Conservation (phyloP, 1,140 invertebrate genomes). For the Bombus haemorrhoidalis region DNA sequence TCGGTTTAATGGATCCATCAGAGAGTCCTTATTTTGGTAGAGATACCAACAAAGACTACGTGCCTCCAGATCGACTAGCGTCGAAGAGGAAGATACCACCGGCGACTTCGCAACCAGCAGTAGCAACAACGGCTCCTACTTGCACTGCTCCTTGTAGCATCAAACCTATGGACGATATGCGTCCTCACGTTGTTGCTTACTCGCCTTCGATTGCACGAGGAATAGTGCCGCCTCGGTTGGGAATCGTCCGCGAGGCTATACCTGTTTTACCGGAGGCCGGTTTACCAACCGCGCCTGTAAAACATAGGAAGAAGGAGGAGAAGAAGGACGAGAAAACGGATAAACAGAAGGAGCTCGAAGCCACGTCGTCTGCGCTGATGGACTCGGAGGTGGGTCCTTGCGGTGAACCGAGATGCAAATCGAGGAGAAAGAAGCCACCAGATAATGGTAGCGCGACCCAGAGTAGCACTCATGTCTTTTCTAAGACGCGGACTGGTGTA, state of each 20-base stretch:
- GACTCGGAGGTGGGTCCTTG: constrained; percentile 68
- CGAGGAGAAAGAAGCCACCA: constrained; percentile 56
- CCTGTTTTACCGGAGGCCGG: constrained; percentile 51
- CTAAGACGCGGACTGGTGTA: background rate
- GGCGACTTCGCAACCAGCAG: background rate
- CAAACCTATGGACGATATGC: background rate
- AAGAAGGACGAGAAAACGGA: constrained; percentile 62
- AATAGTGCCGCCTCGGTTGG: constrained; percentile 59
- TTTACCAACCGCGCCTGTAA: background rate
- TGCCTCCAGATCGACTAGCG: background rate
- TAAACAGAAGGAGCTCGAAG: constrained; percentile 44
- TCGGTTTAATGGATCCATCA: constrained; percentile 74
- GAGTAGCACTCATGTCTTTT: background rate
- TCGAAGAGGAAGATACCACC: background rate
- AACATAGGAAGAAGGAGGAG: constrained; percentile 64
- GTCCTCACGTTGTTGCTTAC: background rate
- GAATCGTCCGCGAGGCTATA: constrained; percentile 68
- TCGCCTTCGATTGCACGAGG: background rate
- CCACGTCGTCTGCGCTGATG: background rate
- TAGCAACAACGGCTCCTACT: background rate
- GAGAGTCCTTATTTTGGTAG: constrained; percentile 76
- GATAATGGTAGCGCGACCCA: background rate
- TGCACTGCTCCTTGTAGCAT: constrained; percentile 61
- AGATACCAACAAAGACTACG: constrained; percentile 42
- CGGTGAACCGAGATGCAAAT: constrained; percentile 72